Evolutionary conservation across 1,140 invertebrate species (phyloP), one percentile per base, ranked within the genome.

Genomic region (Polypedilum vanderplanki): DNA sequence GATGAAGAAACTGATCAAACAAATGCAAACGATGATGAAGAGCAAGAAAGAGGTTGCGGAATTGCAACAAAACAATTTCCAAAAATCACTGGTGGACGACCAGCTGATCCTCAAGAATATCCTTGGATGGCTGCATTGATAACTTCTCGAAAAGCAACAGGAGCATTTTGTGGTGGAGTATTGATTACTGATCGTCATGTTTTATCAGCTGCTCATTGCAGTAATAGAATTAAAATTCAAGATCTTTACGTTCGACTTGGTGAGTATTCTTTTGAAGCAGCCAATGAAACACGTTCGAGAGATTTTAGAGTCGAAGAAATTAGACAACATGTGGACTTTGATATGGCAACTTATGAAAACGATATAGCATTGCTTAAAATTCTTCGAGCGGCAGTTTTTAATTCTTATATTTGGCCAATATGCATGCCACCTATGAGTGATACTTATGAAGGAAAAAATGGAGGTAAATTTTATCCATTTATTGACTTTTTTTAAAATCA

Each of bases 291-390:
- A 10, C 85, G 88, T 9, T 83, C 87, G 0, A 83, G 87, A 74
- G 89, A 90, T 80, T 91, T 90, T 79, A 81, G 81, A 33, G 87
- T 93, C 1, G 80, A 81, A 7, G 87, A 88, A 77, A 87, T 91
- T 74, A 85, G 84, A 0, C 82, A 87, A 12, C 92, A 94, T 79
- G 81, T 86, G 70, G 83, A 88, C 40, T 93, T 87, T 80, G 84
- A 89, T 76, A 78, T 83, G 0, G 79, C 85, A 7, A 90, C 85
- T 9, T 93, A 91, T 80, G 87, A 89, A 74, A 88, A 95, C 78
- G 93, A 96, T 78, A 90, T 95, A 74, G 90, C 92, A 0, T 87
- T 95, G n/a, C 76, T 95, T 20, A 90, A 89, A 79, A 83, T 95
- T 5, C 85, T 88, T 57, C 83, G 86, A 12, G 83, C 89, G 0